A percentile compares a stretch with the other conserved stretches of the same genome.
Conservation (phyloP, 1,140 invertebrate species). For the Luehdorfia chinensis region DNA sequence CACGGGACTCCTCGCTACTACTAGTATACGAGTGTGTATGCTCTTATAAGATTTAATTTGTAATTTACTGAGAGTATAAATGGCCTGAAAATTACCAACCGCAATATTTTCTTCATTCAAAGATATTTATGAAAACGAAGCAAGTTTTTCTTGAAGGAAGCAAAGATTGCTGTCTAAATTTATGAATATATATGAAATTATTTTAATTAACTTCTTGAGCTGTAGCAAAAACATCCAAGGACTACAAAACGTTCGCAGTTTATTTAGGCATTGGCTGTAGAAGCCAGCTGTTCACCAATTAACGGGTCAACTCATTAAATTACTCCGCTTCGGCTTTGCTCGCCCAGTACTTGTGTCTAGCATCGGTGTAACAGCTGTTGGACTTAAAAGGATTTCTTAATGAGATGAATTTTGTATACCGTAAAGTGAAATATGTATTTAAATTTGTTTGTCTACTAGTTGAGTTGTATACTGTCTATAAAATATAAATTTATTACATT, state of each 20-base stretch:
- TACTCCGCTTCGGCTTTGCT: conserved; percentile 33
- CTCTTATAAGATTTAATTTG: too few species aligned
- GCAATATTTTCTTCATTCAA: too few species aligned
- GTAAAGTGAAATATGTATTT: conserved; percentile 6
- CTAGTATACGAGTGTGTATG: too few species aligned
- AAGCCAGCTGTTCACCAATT: conserved; percentile 52
- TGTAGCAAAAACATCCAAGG: conserved; percentile 4
- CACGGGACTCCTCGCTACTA: too few species aligned
- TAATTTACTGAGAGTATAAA: too few species aligned
- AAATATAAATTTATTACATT: background rate
- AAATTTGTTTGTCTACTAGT: background rate
- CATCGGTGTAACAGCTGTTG: conserved; percentile 13
- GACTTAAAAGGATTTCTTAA: conserved; percentile 17
- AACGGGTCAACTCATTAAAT: conserved; percentile 58
- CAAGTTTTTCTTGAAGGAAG: too few species aligned
- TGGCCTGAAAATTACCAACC: too few species aligned
- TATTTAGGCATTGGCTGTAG: conserved; percentile 53
- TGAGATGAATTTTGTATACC: conserved; percentile 16
- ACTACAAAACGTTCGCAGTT: conserved; percentile 25
- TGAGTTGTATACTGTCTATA: background rate
- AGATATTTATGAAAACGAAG: too few species aligned
- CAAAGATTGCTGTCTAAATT: too few species aligned
- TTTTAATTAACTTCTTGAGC: too few species aligned
- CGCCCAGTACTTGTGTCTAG: conserved; percentile 23
- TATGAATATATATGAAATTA: too few species aligned